Evolutionary conservation across 2,888 invertebrate species (phyloP).

Genomic region (Aleiodes alternator): DNA sequence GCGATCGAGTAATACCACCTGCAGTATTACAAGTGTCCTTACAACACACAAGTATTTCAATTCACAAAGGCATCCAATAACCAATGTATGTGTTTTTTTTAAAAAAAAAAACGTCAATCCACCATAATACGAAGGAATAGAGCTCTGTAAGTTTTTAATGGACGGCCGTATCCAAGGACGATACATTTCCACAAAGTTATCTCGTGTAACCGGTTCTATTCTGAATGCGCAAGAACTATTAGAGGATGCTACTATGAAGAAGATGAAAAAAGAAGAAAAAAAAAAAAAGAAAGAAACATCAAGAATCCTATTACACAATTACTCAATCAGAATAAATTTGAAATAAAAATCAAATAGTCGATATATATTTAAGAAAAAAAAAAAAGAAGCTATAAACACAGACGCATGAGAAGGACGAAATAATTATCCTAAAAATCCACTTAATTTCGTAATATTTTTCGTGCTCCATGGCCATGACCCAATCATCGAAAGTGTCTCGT

Average conservation of each 20-base stretch:
- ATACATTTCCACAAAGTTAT: slow-evolving; percentile 7
- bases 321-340: too few relatives aligned
- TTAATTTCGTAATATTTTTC: neutral
- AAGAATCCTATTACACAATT: neutral
- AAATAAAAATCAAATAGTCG: neutral
- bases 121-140: too few relatives aligned
- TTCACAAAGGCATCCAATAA: slow-evolving; percentile 4
- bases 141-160: neutral
- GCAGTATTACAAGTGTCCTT: slow-evolving; percentile 18
- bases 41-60: neutral
- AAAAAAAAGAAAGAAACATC: too few relatives aligned
- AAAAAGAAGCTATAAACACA: too few relatives aligned
- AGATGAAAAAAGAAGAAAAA: neutral
- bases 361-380: neutral
- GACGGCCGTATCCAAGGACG: slow-evolving; percentile 19
- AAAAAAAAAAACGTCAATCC: too few relatives aligned
- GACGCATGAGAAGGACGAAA: neutral
- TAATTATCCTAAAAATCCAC: slow-evolving; percentile 3
- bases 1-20: slow-evolving; percentile 18
- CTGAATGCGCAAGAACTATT: neutral
- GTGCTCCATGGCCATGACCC: slow-evolving; percentile 2
- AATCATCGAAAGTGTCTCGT: slow-evolving; percentile 16
- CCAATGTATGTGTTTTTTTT: too few relatives aligned
- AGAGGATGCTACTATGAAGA: neutral
- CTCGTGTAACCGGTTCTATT: slow-evolving; percentile 11